phyloP scores from a whole-genome alignment of 2,113 vertebrate species.

The Hucho hucho region DNA sequence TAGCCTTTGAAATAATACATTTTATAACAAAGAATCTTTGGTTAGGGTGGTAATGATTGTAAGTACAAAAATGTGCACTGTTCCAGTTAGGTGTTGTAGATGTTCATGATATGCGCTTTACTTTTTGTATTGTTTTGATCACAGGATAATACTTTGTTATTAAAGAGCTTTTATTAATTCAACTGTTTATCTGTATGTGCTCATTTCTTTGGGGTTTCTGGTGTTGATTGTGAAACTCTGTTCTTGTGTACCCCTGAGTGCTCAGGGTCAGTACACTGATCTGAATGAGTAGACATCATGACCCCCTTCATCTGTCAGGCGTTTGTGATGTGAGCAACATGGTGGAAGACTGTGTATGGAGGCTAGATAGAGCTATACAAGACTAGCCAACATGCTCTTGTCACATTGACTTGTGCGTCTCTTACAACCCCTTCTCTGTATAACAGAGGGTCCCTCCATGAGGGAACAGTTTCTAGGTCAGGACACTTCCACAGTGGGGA shows the following conservation, averaged over 20 bases:
- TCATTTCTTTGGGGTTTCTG: neutral
- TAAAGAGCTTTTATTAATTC: neutral
- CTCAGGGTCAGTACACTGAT: neutral
- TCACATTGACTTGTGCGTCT: neutral
- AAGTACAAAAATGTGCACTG: neutral
- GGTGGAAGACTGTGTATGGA: neutral
- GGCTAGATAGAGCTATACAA: too few relatives aligned
- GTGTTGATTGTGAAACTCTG: neutral
- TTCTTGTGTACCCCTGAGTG: too few relatives aligned
- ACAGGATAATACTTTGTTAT: neutral
- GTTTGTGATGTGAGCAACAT: neutral
- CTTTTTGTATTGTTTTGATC: neutral
- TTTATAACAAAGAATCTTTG: neutral
- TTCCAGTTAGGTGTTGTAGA: neutral
- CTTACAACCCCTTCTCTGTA: neutral
- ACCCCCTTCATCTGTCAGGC: neutral
- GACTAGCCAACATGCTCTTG: too few relatives aligned
- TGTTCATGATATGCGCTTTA: neutral
- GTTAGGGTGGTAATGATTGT: neutral
- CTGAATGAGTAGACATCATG: neutral
- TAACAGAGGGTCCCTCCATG: neutral
- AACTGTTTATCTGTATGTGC: neutral
- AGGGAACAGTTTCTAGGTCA: neutral
- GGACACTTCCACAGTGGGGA: neutral
- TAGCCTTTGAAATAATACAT: neutral